phyloP scores from a whole-genome alignment of 30 jellyfish, hydroid and myxozoan species.

The Turritopsis dohrnii region DNA sequence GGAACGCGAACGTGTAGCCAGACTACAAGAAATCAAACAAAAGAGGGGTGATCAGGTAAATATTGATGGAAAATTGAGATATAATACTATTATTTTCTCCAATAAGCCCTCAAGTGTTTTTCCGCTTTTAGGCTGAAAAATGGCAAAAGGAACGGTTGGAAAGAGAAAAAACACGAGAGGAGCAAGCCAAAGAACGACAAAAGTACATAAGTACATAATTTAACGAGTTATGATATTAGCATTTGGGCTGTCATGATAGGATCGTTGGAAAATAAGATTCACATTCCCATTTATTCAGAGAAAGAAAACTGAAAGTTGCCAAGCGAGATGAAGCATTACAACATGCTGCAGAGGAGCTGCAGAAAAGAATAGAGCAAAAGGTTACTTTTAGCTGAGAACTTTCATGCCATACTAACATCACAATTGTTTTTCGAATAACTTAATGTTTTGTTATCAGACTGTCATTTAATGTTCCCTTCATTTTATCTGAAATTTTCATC shows the following conservation, averaged over 20 bases:
- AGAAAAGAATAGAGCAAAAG: conserved; percentile 80
- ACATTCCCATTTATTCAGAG: conserved; percentile 64
- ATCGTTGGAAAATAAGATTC: too few relatives aligned
- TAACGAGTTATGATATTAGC: neutral
- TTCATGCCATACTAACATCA: too few relatives aligned
- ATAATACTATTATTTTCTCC: too few relatives aligned
- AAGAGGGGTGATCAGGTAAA: conserved; percentile 73
- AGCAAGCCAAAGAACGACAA: conserved; percentile 70
- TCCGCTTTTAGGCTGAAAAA: conserved; percentile 69
- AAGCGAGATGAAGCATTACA: conserved; percentile 91
- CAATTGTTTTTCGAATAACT: too few relatives aligned
- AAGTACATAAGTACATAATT: conserved; percentile 36
- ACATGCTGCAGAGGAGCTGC: conserved; percentile 94
- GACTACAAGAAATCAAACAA: conserved; percentile 68
- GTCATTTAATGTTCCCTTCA: too few relatives aligned
- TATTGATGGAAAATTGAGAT: neutral
- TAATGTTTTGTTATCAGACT: too few relatives aligned
- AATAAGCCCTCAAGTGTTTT: too few relatives aligned
- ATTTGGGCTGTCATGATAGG: too few relatives aligned
- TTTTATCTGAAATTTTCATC: too few relatives aligned
- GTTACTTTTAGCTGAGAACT: too few relatives aligned
- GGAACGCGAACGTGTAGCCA: conserved; percentile 75
- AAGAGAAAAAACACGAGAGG: conserved; percentile 81
- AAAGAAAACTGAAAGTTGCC: conserved; percentile 84
- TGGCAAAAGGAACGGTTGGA: conserved; percentile 70